Percentiles rank a stretch among this genome's conserved stretches.
Evolutionary conservation across 2,888 invertebrate species (phyloP).

Genomic region (Schizotus pectinicornis): DNA sequence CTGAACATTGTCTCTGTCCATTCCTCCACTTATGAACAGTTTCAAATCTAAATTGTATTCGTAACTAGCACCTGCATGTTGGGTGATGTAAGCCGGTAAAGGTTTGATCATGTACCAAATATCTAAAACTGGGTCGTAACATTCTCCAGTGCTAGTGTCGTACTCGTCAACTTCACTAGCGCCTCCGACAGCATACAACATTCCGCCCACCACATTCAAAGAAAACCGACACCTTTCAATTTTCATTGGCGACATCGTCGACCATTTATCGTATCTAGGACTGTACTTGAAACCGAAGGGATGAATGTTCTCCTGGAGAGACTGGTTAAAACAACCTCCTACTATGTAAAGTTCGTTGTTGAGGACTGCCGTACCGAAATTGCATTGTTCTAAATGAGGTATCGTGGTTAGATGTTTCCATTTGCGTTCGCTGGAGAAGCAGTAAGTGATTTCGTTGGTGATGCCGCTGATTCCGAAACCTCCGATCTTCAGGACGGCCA

Average conservation of each 20-base stretch:
- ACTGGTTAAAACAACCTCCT: conserved; percentile 75
- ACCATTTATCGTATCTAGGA: conserved; percentile 69
- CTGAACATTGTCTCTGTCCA: conserved; percentile 63
- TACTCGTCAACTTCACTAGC: conserved; percentile 65
- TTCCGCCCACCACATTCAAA: conserved; percentile 63
- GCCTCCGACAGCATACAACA: conserved; percentile 70
- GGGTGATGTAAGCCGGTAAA: conserved; percentile 64
- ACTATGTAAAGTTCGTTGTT: conserved; percentile 73
- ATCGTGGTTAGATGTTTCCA: conserved; percentile 72
- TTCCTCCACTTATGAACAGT: conserved; percentile 62
- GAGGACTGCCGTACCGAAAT: conserved; percentile 72
- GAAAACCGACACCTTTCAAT: conserved; percentile 71
- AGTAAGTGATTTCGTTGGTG: conserved; percentile 72
- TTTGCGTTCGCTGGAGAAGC: conserved; percentile 63
- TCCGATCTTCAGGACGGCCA: conserved; percentile 72
- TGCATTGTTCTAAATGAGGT: conserved; percentile 76
- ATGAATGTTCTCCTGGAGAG: conserved; percentile 72
- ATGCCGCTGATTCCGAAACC: conserved; percentile 72
- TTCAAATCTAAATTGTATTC: conserved; percentile 55
- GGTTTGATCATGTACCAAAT: conserved; percentile 66
- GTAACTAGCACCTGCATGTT: conserved; percentile 63
- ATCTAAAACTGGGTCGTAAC: conserved; percentile 65
- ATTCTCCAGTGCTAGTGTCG: conserved; percentile 63
- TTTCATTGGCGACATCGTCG: conserved; percentile 70
- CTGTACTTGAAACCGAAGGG: conserved; percentile 71